Evolutionary conservation across 92 coral and sea anemone species (phyloP), one percentile per base, ranked within the genome.

Genomic region (Heliopora coerulea): DNA sequence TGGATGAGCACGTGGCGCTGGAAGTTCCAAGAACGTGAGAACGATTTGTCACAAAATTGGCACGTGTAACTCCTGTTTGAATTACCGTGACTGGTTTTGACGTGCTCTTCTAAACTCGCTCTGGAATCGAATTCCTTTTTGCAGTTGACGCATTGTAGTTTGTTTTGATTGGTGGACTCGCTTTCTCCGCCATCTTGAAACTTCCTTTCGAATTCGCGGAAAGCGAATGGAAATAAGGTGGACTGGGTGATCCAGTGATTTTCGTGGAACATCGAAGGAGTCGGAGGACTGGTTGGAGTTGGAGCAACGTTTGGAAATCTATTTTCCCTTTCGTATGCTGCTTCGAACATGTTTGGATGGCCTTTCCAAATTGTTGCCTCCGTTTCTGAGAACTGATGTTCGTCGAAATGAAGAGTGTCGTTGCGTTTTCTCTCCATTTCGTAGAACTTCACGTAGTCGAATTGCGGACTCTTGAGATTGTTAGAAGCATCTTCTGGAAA

Each of bases 1-100:
- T 70, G 77, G 24, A 70, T 70, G 49, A 70, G 54, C 77, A 70
- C 77, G 77, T 70, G 77, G 32, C 77, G 77, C 54, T 70, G 77
- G 28, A 70, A 70, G 32, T 70, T 70, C 77, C 77, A 70, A 11
- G 77, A 70, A 70, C 77, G 77, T 19, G 77, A 70, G 48, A 70
- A 70, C 19, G 77, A 70, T 54, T 70, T 70, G 63, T 32, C 54
- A 32, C 77, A 70, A 52, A 31, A 70, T 8, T 70, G 62, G 15
- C 77, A 70, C 62, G 63, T 70, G 77, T 70, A 70, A 25, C 63
- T 70, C 40, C 77, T 35, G 74, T 48, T 67, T 25, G 74, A 67
- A 67, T 48, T 67, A 17, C 42, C 57, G 50, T 70, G 77, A 40
- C 60, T 33, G 46, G 13, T 70, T 41, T 70, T 70, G 49, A 35